A percentile compares a stretch with the other conserved stretches of the same genome.
These are phyloP conservation scores for Loris lydekkerianus DNA, from an alignment of 2,797 vertebrate genomes.

Conservation along the genomic window DNA sequence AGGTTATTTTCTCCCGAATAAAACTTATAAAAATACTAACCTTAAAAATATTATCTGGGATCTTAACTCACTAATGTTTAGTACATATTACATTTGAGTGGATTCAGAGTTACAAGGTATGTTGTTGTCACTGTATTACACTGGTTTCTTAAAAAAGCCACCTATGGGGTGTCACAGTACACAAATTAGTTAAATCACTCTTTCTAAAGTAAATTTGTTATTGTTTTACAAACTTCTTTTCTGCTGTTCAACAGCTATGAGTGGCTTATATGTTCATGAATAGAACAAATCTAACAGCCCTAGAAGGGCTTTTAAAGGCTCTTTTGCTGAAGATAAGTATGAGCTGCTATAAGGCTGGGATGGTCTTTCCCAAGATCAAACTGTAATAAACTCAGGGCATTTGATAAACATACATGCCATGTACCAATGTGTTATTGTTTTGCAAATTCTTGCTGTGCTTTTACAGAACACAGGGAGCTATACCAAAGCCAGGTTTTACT, in stretches of 20 bases:
- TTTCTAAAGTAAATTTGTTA: constrained; percentile 33
- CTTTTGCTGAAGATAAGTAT: constrained; percentile 56
- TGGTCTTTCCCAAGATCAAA: constrained; percentile 55
- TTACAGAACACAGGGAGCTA: constrained; percentile 53
- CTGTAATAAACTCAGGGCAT: constrained; percentile 60
- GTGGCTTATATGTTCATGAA: not conserved
- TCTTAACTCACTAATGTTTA: constrained; percentile 48
- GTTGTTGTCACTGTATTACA: not conserved
- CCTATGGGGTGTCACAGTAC: not conserved
- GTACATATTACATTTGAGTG: not conserved
- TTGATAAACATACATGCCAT: constrained; percentile 74
- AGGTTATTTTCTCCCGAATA: constrained; percentile 55
- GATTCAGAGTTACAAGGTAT: not conserved
- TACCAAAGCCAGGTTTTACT: constrained; percentile 28
- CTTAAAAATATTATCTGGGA: constrained; percentile 15
- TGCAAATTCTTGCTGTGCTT: constrained; percentile 70
- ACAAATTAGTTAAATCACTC: constrained; percentile 53
- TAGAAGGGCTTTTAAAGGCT: constrained; percentile 37
- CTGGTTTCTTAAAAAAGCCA: constrained; percentile 60
- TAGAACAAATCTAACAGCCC: constrained; percentile 46
- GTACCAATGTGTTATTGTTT: constrained; percentile 78
- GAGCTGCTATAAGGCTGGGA: constrained; percentile 12
- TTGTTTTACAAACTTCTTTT: constrained; percentile 57
- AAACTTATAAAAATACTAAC: constrained; percentile 51
- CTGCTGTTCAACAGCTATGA: constrained; percentile 42